Base-by-base conservation (phyloP, 2,113 vertebrate species). In the Grammomys surdaster region DNA sequence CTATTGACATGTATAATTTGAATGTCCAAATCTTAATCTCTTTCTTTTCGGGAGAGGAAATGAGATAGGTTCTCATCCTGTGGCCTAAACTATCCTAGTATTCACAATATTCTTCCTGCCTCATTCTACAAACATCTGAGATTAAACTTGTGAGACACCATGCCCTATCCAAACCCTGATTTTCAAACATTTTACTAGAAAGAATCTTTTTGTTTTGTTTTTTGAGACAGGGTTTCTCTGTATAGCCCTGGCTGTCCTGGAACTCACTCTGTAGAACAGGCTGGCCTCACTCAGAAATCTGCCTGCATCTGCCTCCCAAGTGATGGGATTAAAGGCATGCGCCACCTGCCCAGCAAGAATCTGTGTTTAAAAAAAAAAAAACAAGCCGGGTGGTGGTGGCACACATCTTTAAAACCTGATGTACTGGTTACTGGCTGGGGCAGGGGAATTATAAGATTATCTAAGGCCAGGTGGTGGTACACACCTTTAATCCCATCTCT, bases 21-120 rank as follows among this genome's bases (percentile, higher is more conserved):
- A 91, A 75, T 93, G n/a, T 48, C 60, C 78, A 96, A 93, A 91
- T 95, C 51, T 95, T 93, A 90, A 58, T 93, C 92, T 60, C 12
- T 58, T 33, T 90, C n/a, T 85, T 43, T 85, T 69, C 31, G 31
- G 5, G 63, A 46, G 33, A 28, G n/a, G 43, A 33, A 69, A 63
- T 51, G 5, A 87, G 63, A 51, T 19, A 85, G 7, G 31, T 31
- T 51, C 31, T 87, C 31, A 69, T 19, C 46, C 63, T 36, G 12
- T 51, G 17, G 43, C 12, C 81, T 84, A 63, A 56, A 58, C n/a
- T 63, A 36, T 82, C 36, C 56, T n/a, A 60, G 51, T n/a, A 43
- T 43, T 75, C 40, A 75, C 43, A 46, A 20, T 12, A 58, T n/a
- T 58, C 36, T 12, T 60, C 36, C n/a, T 60, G 80, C 60, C n/a